Percentiles rank a stretch among this genome's conserved stretches.
phyloP scores from a whole-genome alignment of 2,113 vertebrate genomes.

The Alouatta palliata region DNA sequence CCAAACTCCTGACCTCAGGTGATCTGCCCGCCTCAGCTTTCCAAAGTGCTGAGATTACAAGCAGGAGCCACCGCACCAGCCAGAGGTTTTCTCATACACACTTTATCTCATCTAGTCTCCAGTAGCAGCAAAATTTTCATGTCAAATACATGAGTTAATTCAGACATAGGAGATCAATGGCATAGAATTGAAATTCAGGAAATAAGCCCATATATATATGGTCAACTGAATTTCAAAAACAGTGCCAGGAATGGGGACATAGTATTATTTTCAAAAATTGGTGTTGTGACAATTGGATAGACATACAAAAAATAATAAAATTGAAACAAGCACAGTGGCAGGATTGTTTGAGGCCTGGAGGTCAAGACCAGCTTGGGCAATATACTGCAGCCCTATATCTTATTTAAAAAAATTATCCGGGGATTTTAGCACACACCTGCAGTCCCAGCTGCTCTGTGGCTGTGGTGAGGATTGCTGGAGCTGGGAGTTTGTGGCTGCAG shows the following conservation, averaged over 20 bases:
- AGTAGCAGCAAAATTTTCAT: neutral
- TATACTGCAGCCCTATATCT: neutral
- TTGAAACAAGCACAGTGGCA: neutral
- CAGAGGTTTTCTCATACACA: neutral
- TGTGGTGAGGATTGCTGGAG: neutral
- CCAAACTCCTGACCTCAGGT: too few relatives aligned
- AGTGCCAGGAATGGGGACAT: neutral
- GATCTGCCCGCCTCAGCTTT: too few relatives aligned
- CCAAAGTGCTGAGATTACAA: too few relatives aligned
- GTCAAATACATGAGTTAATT: neutral
- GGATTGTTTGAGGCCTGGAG: neutral
- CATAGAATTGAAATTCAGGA: neutral
- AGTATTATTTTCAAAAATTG: neutral
- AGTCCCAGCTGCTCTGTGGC: neutral
- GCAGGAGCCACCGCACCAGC: too few relatives aligned
- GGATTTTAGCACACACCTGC: neutral
- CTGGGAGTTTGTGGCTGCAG: neutral
- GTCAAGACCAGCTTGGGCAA: neutral
- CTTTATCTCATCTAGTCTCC: neutral
- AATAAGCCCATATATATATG: neutral
- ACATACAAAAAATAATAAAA: neutral
- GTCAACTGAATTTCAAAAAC: neutral
- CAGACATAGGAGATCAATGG: neutral
- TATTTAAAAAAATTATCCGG: neutral
- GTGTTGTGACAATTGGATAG: neutral